A percentile compares a stretch with the other conserved stretches of the same genome.
phyloP scores from a whole-genome alignment of 2,888 invertebrate genomes.

The Portevinia maculata region DNA sequence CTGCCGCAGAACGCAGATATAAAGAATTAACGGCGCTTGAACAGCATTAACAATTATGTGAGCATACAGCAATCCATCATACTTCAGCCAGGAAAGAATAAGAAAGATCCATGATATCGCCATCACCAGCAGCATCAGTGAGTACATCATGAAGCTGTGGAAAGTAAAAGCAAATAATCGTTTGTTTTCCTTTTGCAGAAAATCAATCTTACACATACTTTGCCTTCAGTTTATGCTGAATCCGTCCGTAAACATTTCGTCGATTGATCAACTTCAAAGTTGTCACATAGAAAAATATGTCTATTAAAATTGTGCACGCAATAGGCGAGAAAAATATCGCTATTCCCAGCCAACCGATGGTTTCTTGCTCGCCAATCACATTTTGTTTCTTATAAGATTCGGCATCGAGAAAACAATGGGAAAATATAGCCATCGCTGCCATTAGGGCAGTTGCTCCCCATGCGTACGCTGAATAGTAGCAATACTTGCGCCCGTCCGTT shows the following conservation, averaged over 20 bases:
- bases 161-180: constrained; percentile 51
- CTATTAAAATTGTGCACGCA: constrained; percentile 90
- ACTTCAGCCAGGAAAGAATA: constrained; percentile 89
- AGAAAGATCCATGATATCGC: constrained; percentile 90
- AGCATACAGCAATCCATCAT: constrained; percentile 88
- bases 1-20: constrained; percentile 90
- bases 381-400: constrained; percentile 84
- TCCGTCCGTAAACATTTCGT: constrained; percentile 92
- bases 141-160: constrained; percentile 91
- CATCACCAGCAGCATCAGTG: constrained; percentile 90
- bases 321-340: constrained; percentile 93
- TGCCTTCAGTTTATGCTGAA: constrained; percentile 93
- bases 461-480: constrained; percentile 92
- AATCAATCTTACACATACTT: constrained; percentile 84
- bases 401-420: constrained; percentile 90
- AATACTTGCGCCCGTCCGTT: constrained; percentile 93
- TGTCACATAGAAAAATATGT: constrained; percentile 91
- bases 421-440: constrained; percentile 90
- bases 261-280: constrained; percentile 91
- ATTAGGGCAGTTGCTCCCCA: constrained; percentile 90
- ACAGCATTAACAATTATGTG: constrained; percentile 90
- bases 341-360: constrained; percentile 91
- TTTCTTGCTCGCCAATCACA: constrained; percentile 87
- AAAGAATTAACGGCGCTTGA: constrained; percentile 89
- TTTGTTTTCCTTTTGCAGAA: not conserved